Evolutionary conservation across 2,888 invertebrate species (phyloP).

Genomic region (Drosophila fungiperda): DNA sequence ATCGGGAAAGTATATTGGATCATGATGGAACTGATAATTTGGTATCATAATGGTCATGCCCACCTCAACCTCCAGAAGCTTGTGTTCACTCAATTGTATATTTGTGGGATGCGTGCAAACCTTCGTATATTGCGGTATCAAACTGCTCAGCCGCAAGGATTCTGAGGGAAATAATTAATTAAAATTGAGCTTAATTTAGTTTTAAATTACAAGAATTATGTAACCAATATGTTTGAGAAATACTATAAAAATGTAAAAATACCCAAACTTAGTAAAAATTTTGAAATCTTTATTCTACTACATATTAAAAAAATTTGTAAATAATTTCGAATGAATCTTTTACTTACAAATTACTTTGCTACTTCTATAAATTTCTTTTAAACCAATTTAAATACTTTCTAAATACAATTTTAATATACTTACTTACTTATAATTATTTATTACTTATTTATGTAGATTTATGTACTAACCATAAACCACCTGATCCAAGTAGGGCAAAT

Average conservation of each 20-base stretch:
- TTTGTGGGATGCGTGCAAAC: conserved; percentile 67
- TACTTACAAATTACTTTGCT: not conserved
- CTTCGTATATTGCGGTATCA: conserved; percentile 69
- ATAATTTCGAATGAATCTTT: too few species aligned
- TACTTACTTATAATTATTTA: not conserved
- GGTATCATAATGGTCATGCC: conserved; percentile 81
- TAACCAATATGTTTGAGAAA: not conserved
- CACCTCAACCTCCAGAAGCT: conserved; percentile 63
- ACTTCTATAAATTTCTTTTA: not conserved
- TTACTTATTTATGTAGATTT: too few species aligned
- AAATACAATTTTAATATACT: not conserved
- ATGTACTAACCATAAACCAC: conserved; percentile 72
- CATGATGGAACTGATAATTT: conserved; percentile 82
- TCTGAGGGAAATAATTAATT: conserved; percentile 45
- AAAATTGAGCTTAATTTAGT: not conserved
- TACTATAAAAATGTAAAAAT: not conserved
- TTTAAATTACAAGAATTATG: not conserved
- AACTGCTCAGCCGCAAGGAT: conserved; percentile 74
- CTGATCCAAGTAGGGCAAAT: conserved; percentile 81
- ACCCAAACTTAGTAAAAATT: not conserved
- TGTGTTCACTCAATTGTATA: conserved; percentile 58
- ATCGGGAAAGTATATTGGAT: conserved; percentile 71
- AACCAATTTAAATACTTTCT: not conserved
- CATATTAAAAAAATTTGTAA: not conserved
- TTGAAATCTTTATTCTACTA: not conserved